Conservation (phyloP, 1,140 invertebrate species). For the Pseudomyrmex pallidus region DNA sequence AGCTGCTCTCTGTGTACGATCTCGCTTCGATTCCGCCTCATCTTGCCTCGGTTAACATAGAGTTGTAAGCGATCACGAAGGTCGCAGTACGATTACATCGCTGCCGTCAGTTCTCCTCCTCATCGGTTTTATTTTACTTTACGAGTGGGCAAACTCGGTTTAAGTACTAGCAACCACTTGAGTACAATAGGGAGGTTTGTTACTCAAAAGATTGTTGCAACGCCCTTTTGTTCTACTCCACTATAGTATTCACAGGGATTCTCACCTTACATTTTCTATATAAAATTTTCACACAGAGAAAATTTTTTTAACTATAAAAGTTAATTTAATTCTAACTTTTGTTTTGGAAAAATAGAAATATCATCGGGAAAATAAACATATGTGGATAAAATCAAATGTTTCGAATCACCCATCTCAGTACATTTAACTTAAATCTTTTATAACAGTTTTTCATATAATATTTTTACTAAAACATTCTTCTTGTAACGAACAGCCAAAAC, state of each 20-base stretch:
- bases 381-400: background rate
- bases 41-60: constrained; percentile 39
- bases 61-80: constrained; percentile 47
- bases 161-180: constrained; percentile 45
- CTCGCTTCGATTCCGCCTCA: constrained; percentile 45
- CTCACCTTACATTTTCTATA: constrained; percentile 38
- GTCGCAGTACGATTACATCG: constrained; percentile 47
- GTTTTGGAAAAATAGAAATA: background rate
- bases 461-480: background rate
- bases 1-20: constrained; percentile 1
- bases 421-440: background rate
- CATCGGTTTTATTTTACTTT: constrained; percentile 54
- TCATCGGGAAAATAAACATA: constrained; percentile 26
- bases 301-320: constrained; percentile 14
- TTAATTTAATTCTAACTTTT: constrained; percentile 42
- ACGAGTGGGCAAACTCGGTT: constrained; percentile 45
- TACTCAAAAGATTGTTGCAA: constrained; percentile 43
- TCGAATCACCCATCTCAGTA: background rate
- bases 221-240: constrained; percentile 19
- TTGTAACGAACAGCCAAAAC: too few relatives aligned
- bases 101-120: constrained; percentile 9
- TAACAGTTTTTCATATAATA: background rate
- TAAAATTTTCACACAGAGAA: constrained; percentile 7
- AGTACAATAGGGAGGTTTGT: constrained; percentile 19
- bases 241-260: constrained; percentile 31